Percentiles rank a stretch among this genome's conserved stretches.
phyloP scores from a whole-genome alignment of 2,888 invertebrate species.

The Pterostichus niger region DNA sequence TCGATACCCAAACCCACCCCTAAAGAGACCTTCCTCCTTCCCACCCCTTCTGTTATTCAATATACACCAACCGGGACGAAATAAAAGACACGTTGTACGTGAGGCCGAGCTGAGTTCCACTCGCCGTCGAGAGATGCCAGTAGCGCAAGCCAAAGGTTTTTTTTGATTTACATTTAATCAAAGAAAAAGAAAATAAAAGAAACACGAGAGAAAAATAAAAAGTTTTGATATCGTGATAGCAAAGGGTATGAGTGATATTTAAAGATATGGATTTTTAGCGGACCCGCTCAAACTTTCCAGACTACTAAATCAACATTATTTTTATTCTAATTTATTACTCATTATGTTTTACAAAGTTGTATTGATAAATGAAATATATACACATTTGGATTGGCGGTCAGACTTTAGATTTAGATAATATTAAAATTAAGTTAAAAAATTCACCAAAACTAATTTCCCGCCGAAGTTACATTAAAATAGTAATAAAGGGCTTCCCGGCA shows the following conservation, averaged over 20 bases:
- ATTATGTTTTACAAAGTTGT: too few relatives aligned
- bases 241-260: slow-evolving; percentile 1
- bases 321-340: slow-evolving; percentile 5
- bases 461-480: slow-evolving; percentile 21
- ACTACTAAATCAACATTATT: neutral
- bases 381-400: too few relatives aligned
- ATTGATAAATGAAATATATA: too few relatives aligned
- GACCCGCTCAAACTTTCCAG: neutral
- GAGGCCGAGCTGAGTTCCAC: neutral
- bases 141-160: slow-evolving; percentile 15
- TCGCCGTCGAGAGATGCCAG: neutral
- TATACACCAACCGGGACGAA: slow-evolving; percentile 27
- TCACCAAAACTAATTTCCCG: slow-evolving; percentile 14
- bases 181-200: slow-evolving; percentile 34
- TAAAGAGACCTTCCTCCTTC: neutral
- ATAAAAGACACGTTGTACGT: slow-evolving; percentile 16
- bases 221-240: slow-evolving; percentile 3
- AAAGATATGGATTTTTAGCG: neutral
- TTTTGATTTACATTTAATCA: slow-evolving; percentile 56
- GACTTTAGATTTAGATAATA: too few relatives aligned
- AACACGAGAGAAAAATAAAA: slow-evolving; percentile 9
- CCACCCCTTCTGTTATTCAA: slow-evolving; percentile 33
- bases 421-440: too few relatives aligned
- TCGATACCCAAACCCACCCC: neutral
- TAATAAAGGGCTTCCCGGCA: neutral